A percentile compares a stretch with the other conserved stretches of the same genome.
phyloP scores from a whole-genome alignment of 2,113 vertebrate species.

The Litocranius walleri region DNA sequence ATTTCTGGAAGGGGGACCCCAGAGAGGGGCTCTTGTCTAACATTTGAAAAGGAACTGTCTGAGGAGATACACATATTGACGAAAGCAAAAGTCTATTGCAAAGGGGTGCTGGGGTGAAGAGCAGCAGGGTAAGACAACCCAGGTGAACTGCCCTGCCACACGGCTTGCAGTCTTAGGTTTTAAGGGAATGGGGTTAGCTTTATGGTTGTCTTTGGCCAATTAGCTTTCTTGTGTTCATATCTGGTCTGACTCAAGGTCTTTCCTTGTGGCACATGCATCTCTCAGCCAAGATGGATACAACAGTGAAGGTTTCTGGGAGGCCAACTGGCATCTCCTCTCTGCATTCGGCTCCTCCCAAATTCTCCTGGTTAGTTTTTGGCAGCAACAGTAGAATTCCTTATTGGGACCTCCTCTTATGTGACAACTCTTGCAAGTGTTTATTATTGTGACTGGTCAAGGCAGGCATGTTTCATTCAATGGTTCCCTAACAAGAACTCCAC shows the following conservation, averaged over 20 bases:
- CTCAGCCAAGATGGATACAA: neutral
- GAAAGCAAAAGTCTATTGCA: neutral
- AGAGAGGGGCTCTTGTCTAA: neutral
- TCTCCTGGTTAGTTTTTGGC: neutral
- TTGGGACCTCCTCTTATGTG: neutral
- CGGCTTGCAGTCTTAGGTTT: neutral
- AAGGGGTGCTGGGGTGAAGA: neutral
- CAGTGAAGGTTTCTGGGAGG: neutral
- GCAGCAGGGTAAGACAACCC: neutral
- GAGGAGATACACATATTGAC: neutral
- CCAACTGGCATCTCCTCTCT: neutral
- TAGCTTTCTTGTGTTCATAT: neutral
- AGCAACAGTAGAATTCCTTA: neutral
- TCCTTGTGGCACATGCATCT: neutral
- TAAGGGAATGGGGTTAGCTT: neutral
- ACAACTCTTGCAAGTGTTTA: neutral
- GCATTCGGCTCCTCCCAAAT: neutral
- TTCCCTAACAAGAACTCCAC: neutral
- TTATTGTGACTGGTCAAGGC: neutral
- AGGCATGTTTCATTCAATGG: neutral
- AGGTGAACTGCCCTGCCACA: neutral
- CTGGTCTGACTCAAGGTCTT: neutral
- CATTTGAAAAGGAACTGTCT: neutral
- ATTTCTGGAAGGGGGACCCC: neutral
- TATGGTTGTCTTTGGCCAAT: neutral